A percentile compares a stretch with the other conserved stretches of the same genome.
Conservation (phyloP, 2,888 invertebrate genomes). For the Spisula subtruncata region DNA sequence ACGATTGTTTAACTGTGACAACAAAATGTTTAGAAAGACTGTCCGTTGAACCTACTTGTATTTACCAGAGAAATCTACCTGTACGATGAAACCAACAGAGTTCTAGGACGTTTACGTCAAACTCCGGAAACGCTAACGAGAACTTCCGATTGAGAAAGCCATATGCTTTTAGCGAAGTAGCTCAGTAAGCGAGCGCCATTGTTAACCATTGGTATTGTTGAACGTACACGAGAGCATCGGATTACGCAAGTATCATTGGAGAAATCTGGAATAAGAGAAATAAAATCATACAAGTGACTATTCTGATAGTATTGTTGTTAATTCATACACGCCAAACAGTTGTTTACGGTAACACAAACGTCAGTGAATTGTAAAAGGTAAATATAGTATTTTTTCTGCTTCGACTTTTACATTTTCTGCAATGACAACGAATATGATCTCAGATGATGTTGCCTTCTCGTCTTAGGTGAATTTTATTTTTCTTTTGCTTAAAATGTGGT, state of each 20-base stretch:
- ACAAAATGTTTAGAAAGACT: not conserved
- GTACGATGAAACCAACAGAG: not conserved
- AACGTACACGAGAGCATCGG: not conserved
- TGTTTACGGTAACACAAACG: too few relatives aligned
- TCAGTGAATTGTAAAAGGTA: too few relatives aligned
- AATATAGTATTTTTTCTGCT: too few relatives aligned
- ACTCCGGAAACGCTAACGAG: constrained; percentile 6
- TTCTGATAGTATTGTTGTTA: too few relatives aligned
- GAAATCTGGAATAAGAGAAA: too few relatives aligned
- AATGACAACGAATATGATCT: too few relatives aligned
- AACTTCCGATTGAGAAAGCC: not conserved
- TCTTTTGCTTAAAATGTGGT: too few relatives aligned
- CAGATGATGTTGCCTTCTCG: too few relatives aligned
- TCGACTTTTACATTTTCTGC: not conserved
- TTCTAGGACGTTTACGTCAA: not conserved
- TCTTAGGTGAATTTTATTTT: too few relatives aligned
- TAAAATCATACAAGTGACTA: too few relatives aligned
- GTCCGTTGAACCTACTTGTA: not conserved
- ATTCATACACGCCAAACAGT: too few relatives aligned
- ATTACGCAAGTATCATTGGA: too few relatives aligned
- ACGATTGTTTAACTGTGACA: not conserved
- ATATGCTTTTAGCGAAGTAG: not conserved
- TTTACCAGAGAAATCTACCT: not conserved
- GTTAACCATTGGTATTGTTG: not conserved
- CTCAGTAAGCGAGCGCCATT: not conserved